These are phyloP conservation scores for Macquaria australasica DNA, from an alignment of 2,113 vertebrate species.

Conservation along the genomic window DNA sequence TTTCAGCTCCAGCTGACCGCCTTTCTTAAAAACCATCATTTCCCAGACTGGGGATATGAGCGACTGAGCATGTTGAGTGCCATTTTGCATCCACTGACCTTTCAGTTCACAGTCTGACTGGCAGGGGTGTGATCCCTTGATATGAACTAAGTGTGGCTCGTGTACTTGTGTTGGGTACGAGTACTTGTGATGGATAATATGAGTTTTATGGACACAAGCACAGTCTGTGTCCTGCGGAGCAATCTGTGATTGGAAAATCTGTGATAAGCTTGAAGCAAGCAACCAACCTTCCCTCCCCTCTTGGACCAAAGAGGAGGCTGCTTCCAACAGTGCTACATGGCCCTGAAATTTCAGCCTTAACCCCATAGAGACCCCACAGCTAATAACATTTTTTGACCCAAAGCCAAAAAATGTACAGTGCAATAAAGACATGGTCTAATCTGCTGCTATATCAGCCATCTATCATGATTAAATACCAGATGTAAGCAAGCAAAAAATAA, in stretches of 20 bases:
- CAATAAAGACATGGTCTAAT: neutral
- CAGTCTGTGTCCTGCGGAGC: neutral
- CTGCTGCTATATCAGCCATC: neutral
- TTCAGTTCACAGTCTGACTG: slow-evolving; percentile 55
- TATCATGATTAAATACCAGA: neutral
- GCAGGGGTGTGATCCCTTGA: slow-evolving; percentile 39
- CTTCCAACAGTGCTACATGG: neutral
- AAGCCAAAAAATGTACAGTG: neutral
- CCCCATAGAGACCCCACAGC: neutral
- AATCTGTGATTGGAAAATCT: neutral
- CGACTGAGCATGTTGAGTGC: slow-evolving; percentile 60
- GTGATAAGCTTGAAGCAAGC: neutral
- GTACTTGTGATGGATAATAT: slow-evolving; percentile 4
- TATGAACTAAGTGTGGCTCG: slow-evolving; percentile 21
- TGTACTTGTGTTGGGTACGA: neutral
- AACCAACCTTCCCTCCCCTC: neutral
- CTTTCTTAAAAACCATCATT: slow-evolving; percentile 55
- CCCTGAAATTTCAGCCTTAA: neutral
- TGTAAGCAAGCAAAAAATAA: neutral
- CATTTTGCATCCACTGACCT: slow-evolving; percentile 69
- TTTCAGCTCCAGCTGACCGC: slow-evolving; percentile 50
- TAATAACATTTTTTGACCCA: neutral
- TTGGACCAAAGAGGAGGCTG: neutral
- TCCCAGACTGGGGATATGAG: slow-evolving; percentile 48
- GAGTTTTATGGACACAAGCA: neutral